Conservation (phyloP, 2,113 vertebrate genomes). For the Cricetomys ansorgei region DNA sequence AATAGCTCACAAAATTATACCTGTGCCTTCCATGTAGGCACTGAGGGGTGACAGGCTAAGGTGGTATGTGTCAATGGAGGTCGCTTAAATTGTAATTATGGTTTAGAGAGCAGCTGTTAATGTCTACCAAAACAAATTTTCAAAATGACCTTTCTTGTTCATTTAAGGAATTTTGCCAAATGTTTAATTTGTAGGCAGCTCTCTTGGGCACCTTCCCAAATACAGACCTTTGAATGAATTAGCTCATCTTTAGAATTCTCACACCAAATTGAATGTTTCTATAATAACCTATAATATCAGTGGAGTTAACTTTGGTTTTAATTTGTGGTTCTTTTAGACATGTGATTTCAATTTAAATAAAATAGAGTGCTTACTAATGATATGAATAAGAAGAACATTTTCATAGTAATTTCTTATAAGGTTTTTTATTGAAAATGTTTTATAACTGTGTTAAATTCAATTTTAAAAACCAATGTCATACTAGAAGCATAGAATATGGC, state of each 20-base stretch:
- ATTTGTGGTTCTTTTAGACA: conserved; percentile 18
- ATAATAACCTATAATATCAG: background rate
- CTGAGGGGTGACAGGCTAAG: conserved; percentile 11
- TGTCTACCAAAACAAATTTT: conserved; percentile 25
- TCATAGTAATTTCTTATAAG: background rate
- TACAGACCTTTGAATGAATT: conserved; percentile 44
- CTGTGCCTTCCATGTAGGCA: background rate
- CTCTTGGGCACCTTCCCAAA: conserved; percentile 28
- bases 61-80: conserved; percentile 9
- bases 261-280: background rate
- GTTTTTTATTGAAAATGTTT: background rate
- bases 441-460: conserved; percentile 64
- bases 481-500: background rate
- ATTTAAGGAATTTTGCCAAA: conserved; percentile 7
- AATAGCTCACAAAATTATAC: background rate
- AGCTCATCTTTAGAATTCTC: background rate
- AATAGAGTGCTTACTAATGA: background rate
- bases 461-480: conserved; percentile 39
- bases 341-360: background rate
- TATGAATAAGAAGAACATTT: conserved; percentile 55
- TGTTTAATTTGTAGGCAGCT: conserved; percentile 54
- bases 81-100: conserved; percentile 71
- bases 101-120: conserved; percentile 70
- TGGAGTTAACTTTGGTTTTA: background rate
- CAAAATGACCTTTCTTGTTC: conserved; percentile 37